These are phyloP conservation scores for Bhutanitis thaidina DNA, from an alignment of 2,888 invertebrate species.

Conservation along the genomic window DNA sequence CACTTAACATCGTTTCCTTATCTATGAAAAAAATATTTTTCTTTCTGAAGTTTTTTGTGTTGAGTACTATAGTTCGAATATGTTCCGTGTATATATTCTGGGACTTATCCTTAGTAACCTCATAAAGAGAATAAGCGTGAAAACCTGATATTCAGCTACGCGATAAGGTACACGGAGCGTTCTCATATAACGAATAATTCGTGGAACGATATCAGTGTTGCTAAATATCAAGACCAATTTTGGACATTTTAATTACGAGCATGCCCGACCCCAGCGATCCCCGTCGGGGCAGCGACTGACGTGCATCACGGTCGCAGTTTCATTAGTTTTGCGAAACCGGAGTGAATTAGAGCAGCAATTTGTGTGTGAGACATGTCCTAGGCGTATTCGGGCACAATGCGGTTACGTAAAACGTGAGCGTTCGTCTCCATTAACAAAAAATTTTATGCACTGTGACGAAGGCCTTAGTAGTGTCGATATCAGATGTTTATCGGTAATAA, in stretches of 20 bases:
- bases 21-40: too few species aligned
- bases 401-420: slow-evolving; percentile 36
- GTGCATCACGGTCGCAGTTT: slow-evolving; percentile 49
- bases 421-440: slow-evolving; percentile 22
- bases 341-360: slow-evolving; percentile 75
- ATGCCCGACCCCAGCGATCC: slow-evolving; percentile 36
- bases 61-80: too few species aligned
- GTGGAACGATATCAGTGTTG: slow-evolving; percentile 17
- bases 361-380: slow-evolving; percentile 67
- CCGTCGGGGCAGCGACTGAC: slow-evolving; percentile 12
- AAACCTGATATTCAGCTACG: not conserved
- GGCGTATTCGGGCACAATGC: slow-evolving; percentile 47
- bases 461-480: not conserved
- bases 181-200: slow-evolving; percentile 9
- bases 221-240: slow-evolving; percentile 22
- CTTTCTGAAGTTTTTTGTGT: too few species aligned
- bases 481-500: too few species aligned
- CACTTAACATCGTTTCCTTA: too few species aligned
- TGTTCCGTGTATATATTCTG: too few species aligned
- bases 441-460: not conserved
- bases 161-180: not conserved
- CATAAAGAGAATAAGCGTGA: not conserved
- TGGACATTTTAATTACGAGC: slow-evolving; percentile 25
- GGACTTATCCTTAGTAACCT: too few species aligned
- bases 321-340: slow-evolving; percentile 68